A percentile compares a stretch with the other conserved stretches of the same genome.
These are phyloP conservation scores for Corythornis cristatus DNA, from an alignment of 2,113 vertebrate species.

Conservation along the genomic window DNA sequence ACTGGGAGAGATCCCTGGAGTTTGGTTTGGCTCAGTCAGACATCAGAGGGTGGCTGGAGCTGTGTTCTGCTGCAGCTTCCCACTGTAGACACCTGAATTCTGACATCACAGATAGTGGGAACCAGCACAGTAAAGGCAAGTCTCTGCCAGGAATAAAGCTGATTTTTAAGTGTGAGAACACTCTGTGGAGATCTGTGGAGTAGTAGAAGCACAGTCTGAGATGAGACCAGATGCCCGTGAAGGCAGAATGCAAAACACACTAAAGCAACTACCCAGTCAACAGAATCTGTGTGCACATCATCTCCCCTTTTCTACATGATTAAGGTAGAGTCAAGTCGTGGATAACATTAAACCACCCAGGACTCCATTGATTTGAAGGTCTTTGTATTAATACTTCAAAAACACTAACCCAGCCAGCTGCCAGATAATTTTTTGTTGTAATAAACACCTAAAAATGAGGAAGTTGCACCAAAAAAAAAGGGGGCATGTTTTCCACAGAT, in stretches of 20 bases:
- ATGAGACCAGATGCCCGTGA: neutral
- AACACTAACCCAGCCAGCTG: neutral
- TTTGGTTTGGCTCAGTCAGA: neutral
- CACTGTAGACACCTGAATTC: neutral
- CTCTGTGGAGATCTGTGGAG: neutral
- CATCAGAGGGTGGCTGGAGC: neutral
- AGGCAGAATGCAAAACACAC: neutral
- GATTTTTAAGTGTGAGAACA: neutral
- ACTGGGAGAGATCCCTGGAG: neutral
- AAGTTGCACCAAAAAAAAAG: constrained; percentile 10
- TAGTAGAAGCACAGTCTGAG: neutral
- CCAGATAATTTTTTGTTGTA: neutral
- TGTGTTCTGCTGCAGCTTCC: neutral
- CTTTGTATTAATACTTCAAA: neutral
- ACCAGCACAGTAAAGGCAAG: neutral
- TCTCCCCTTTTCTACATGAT: neutral
- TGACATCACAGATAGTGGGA: neutral
- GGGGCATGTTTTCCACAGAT: constrained; percentile 24
- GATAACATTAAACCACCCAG: neutral
- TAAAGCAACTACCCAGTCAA: neutral
- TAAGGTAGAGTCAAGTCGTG: neutral
- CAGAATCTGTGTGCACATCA: neutral
- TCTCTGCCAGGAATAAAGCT: neutral
- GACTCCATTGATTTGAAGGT: neutral
- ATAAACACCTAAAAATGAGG: constrained; percentile 48